These are phyloP conservation scores for Oedothorax gibbosus DNA, from an alignment of 1,140 invertebrate genomes.

Conservation along the genomic window DNA sequence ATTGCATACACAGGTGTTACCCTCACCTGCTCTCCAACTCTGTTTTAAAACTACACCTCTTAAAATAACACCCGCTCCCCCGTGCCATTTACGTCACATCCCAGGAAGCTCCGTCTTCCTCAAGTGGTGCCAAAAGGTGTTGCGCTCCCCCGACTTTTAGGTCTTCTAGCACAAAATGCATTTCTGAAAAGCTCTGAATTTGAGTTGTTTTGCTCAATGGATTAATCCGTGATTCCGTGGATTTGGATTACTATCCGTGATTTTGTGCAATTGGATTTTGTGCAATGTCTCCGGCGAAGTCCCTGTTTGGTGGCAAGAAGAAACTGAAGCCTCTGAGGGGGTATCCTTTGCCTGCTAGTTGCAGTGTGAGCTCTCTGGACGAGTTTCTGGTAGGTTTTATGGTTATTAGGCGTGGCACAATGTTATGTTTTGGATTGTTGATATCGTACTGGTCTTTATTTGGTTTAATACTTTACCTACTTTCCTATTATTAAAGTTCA, in stretches of 20 bases:
- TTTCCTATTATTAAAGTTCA: too few species aligned
- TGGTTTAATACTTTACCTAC: too few species aligned
- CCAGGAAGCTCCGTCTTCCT: background rate
- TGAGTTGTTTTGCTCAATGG: background rate
- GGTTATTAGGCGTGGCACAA: background rate
- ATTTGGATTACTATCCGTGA: background rate
- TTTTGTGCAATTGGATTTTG: slow-evolving; percentile 2
- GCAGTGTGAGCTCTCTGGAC: slow-evolving; percentile 38
- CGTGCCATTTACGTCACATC: slow-evolving; percentile 14
- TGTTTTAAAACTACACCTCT: too few species aligned
- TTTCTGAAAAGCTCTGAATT: background rate
- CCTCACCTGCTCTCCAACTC: too few species aligned
- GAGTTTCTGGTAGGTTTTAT: slow-evolving; percentile 45
- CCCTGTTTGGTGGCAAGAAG: background rate
- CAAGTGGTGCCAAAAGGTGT: slow-evolving; percentile 42
- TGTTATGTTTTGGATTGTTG: background rate
- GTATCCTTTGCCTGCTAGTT: slow-evolving; percentile 40
- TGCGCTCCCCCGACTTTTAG: background rate
- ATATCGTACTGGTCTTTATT: too few species aligned
- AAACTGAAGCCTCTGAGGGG: background rate
- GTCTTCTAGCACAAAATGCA: background rate
- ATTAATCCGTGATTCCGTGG: background rate
- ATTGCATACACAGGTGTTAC: too few species aligned
- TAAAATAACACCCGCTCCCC: background rate
- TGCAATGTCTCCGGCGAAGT: slow-evolving; percentile 13